Base-by-base conservation (phyloP, 2,888 invertebrate species). In the Plagodis pulveraria region DNA sequence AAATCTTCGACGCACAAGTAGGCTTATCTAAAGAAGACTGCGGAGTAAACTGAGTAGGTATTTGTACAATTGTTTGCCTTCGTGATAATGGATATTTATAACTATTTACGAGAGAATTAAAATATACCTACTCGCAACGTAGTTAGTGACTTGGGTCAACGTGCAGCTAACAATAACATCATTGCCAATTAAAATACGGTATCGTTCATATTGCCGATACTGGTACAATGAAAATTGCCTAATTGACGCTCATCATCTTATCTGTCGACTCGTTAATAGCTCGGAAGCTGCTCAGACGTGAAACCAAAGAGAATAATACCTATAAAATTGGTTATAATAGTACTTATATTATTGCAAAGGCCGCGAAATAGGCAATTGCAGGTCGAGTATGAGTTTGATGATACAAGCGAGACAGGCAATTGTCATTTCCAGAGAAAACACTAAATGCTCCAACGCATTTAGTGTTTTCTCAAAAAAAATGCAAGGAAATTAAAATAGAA, bases 41-140 rank as follows among this genome's bases (percentile, higher is more conserved):
- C 73, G 77, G 71, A 61, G 52, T 56, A 61, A 56, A 49, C 56
- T 56, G 32, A 0, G 46, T 71, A 69, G 72, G 69, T 77, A 68
- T 73, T 74, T 72, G 73, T 73, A 68, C 72, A 75, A 73, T 70
- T 83, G 77, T 81, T 82, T 83, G 76, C 76, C 79, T 79, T 70
- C 69, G 70, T 76, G 87, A 87, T 88, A 87, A 81, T 77, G 68
- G 59, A 65, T 50, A 65, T 58, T 57, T 56, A 58, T 56, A 50
- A 45, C 49, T 67, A 70, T 69, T 34, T 51, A 63, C 68, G 67
- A 40, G 9, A 40, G 75, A 73, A 74, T 74, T 74, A 73, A 69
- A 70, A 74, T 72, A 66, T 71, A 70, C 72, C 73, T 73, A 70
- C 58, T 50, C 46, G 46, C 48, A 73, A 63, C 45, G 55, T 46